A percentile compares a stretch with the other conserved stretches of the same genome.
Conservation (phyloP, 1,140 invertebrate species). For the Hyles vespertilio region DNA sequence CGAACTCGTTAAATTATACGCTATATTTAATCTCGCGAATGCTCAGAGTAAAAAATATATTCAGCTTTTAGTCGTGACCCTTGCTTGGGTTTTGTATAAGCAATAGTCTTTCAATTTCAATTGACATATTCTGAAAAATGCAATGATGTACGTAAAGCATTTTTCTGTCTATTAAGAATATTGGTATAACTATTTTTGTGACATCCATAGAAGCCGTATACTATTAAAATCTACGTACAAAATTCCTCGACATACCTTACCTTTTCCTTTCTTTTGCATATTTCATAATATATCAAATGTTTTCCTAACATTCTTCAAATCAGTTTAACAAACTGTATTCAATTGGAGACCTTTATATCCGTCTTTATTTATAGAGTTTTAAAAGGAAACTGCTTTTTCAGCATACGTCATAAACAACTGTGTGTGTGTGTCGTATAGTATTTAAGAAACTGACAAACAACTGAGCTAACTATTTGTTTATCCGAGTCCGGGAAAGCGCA, state of each 20-base stretch:
- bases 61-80: constrained; percentile 21
- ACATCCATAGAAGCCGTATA: too few relatives aligned
- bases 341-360: too few relatives aligned
- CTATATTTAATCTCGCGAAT: constrained; percentile 35
- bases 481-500: constrained; percentile 9
- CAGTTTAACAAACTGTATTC: too few relatives aligned
- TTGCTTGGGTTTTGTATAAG: constrained; percentile 10
- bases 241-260: too few relatives aligned
- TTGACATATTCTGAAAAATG: background rate
- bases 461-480: constrained; percentile 11
- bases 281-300: too few relatives aligned
- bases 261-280: too few relatives aligned
- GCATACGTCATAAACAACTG: too few relatives aligned
- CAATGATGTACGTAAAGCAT: background rate
- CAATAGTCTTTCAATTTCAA: background rate
- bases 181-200: background rate
- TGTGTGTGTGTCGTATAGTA: background rate
- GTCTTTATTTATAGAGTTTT: too few relatives aligned
- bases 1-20: constrained; percentile 37
- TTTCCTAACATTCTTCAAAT: too few relatives aligned
- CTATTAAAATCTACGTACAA: too few relatives aligned
- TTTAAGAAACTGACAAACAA: constrained; percentile 5
- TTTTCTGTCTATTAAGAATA: background rate
- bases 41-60: constrained; percentile 25
- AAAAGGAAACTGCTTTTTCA: too few relatives aligned